These are phyloP conservation scores for Palythoa grandis DNA, from an alignment of 92 coral and sea anemone species.

Conservation along the genomic window DNA sequence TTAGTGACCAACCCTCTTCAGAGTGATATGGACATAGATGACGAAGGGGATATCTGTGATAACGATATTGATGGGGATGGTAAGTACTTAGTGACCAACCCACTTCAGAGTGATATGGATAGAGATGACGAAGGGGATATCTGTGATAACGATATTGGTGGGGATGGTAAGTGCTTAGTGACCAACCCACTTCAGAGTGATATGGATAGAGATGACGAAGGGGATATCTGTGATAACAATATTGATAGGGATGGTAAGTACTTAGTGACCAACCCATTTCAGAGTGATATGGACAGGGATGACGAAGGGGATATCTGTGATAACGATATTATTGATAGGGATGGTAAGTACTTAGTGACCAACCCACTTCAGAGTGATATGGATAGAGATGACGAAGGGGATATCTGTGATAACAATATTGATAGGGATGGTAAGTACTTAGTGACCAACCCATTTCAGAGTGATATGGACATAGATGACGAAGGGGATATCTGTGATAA, in stretches of 20 bases:
- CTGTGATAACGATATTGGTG: constrained; percentile 89
- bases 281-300: too few species aligned
- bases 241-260: constrained; percentile 92
- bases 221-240: constrained; percentile 88
- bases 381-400: too few species aligned
- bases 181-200: constrained; percentile 81
- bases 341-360: background rate
- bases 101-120: constrained; percentile 79
- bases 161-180: constrained; percentile 83
- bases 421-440: too few species aligned
- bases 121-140: constrained; percentile 86
- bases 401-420: too few species aligned
- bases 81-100: constrained; percentile 68
- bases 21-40: constrained; percentile 83
- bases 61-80: constrained; percentile 94
- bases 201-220: constrained; percentile 80
- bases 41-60: constrained; percentile 87
- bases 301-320: too few species aligned
- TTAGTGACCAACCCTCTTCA: constrained; percentile 73
- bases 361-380: background rate
- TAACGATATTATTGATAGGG: too few species aligned
- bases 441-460: too few species aligned
- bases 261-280: background rate
- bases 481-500: too few species aligned
- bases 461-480: too few species aligned